Conservation (phyloP, 2,797 vertebrate genomes). For the Babyrousa celebensis region DNA sequence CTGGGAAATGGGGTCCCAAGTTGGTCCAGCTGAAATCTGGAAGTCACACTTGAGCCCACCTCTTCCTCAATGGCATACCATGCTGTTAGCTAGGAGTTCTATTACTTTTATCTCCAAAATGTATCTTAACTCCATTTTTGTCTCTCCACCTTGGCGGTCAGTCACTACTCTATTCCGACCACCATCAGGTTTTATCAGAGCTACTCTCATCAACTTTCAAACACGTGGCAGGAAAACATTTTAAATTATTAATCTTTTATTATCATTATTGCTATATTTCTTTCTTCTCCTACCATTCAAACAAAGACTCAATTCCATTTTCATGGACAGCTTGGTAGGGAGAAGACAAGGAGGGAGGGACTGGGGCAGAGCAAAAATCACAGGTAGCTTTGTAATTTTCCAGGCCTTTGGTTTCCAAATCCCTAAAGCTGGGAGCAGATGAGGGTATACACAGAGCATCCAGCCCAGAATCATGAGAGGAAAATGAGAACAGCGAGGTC, state of each 20-base stretch:
- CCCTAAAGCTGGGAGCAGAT: not conserved
- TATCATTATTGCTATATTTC: not conserved
- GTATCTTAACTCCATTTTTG: not conserved
- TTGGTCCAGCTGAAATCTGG: not conserved
- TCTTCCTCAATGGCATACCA: not conserved
- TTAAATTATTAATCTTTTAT: not conserved
- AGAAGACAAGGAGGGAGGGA: not conserved
- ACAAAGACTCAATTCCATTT: not conserved
- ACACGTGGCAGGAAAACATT: not conserved
- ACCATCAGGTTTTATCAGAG: not conserved
- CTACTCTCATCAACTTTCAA: not conserved
- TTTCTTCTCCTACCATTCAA: not conserved
- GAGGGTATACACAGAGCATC: not conserved
- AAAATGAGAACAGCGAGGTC: constrained; percentile 15
- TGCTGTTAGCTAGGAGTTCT: not conserved
- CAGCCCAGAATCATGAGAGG: not conserved
- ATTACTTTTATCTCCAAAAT: not conserved
- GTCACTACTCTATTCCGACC: not conserved
- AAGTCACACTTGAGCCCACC: not conserved
- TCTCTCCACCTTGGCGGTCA: not conserved
- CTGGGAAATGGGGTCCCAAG: not conserved
- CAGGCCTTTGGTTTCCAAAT: constrained; percentile 7
- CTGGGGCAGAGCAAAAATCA: not conserved
- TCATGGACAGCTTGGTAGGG: not conserved
- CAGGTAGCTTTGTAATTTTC: not conserved